Evolutionary conservation across 1,140 invertebrate genomes (phyloP).

Genomic region (Aradophagus sp.): DNA sequence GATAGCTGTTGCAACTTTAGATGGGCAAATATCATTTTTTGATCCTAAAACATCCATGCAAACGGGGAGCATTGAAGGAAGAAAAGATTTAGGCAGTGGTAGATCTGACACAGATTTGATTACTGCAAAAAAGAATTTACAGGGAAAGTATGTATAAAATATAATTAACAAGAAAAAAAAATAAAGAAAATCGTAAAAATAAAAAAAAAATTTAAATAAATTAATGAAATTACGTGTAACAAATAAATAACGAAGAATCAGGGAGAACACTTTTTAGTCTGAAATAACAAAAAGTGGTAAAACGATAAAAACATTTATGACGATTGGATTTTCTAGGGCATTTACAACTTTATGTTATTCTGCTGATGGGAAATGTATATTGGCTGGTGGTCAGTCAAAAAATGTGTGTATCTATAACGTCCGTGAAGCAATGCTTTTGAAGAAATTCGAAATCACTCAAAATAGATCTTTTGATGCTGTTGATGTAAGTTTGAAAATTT

Average conservation of each 20-base stretch:
- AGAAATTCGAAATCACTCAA: slow-evolving; percentile 95
- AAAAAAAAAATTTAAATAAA: too few species aligned
- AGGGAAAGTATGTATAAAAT: slow-evolving; percentile 91
- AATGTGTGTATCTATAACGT: slow-evolving; percentile 95
- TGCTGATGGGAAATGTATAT: slow-evolving; percentile 90
- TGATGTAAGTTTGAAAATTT: slow-evolving; percentile 89
- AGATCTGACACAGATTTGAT: slow-evolving; percentile 89
- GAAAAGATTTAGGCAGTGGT: slow-evolving; percentile 90
- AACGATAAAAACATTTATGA: slow-evolving; percentile 5
- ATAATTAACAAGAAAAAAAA: too few species aligned
- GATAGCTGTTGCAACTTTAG: slow-evolving; percentile 92
- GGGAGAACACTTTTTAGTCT: too few species aligned
- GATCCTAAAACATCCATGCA: slow-evolving; percentile 83
- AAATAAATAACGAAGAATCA: too few species aligned
- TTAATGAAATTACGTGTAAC: too few species aligned
- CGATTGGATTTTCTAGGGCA: slow-evolving; percentile 78
- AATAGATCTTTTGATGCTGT: slow-evolving; percentile 96
- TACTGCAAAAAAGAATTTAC: slow-evolving; percentile 87
- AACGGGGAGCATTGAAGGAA: slow-evolving; percentile 87
- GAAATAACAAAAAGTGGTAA: too few species aligned
- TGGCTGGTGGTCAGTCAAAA: slow-evolving; percentile 94
- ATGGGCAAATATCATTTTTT: slow-evolving; percentile 92
- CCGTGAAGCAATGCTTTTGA: slow-evolving; percentile 84
- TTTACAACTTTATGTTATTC: slow-evolving; percentile 94
- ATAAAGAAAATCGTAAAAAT: too few species aligned